A percentile compares a stretch with the other conserved stretches of the same genome.
phyloP scores from a whole-genome alignment of 2,113 vertebrate species.

The Camelus dromedarius region DNA sequence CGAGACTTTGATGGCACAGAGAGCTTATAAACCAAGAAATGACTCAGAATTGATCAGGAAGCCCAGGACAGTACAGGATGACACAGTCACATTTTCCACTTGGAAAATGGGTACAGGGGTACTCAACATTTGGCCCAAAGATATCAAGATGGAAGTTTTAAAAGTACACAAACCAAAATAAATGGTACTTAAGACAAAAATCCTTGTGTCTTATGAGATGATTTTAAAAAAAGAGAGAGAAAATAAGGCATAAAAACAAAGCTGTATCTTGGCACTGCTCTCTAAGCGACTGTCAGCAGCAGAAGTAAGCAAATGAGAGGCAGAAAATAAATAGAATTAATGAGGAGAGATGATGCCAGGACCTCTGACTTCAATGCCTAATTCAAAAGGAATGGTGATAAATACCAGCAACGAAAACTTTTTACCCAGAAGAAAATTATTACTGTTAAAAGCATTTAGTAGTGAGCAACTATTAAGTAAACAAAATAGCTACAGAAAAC shows the following conservation, averaged over 20 bases:
- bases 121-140: background rate
- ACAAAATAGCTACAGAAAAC: background rate
- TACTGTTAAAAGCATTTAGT: background rate
- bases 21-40: background rate
- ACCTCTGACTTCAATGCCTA: background rate
- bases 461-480: background rate
- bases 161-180: background rate
- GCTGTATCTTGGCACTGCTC: background rate
- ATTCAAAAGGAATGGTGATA: background rate
- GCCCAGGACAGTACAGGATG: background rate
- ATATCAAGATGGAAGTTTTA: background rate
- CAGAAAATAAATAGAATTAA: slow-evolving; percentile 14
- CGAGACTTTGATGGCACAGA: background rate
- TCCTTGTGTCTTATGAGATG: background rate
- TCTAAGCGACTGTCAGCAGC: background rate
- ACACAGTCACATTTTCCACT: background rate
- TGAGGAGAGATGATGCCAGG: background rate
- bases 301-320: background rate
- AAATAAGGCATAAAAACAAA: background rate
- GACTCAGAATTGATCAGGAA: slow-evolving; percentile 11
- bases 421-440: slow-evolving; percentile 33
- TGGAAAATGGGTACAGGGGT: background rate
- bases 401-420: background rate
- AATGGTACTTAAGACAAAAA: slow-evolving; percentile 27
- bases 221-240: background rate